Evolutionary conservation across 2,888 invertebrate species (phyloP).

Genomic region (Chloromyia formosa): DNA sequence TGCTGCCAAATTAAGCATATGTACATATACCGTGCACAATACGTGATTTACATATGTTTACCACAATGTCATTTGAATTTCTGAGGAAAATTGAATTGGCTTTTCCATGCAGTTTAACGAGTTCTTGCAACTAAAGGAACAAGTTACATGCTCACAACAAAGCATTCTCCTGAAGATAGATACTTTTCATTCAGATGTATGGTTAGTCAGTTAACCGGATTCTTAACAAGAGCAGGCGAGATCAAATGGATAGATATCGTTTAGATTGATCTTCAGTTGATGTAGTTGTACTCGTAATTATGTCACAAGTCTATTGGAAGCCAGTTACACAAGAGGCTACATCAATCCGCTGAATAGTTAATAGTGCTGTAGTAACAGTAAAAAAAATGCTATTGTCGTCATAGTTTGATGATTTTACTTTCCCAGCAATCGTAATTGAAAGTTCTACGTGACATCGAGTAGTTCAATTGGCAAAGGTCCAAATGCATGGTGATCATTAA

Average conservation of each 20-base stretch:
- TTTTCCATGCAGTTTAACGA: background rate
- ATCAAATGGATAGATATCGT: too few relatives aligned
- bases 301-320: constrained; percentile 21
- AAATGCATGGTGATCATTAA: background rate
- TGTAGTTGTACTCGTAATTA: too few relatives aligned
- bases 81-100: background rate
- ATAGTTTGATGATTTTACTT: constrained; percentile 13
- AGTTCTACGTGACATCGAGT: background rate
- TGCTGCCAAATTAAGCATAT: too few relatives aligned
- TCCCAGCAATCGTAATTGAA: constrained; percentile 17
- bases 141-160: background rate
- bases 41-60: background rate
- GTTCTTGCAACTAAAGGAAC: background rate
- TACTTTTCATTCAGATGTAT: constrained; percentile 1
- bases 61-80: background rate
- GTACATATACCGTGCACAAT: too few relatives aligned
- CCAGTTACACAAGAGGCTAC: constrained; percentile 21
- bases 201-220: constrained; percentile 15
- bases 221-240: constrained; percentile 5
- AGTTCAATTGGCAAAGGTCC: background rate
- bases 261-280: background rate
- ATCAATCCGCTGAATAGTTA: background rate
- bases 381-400: constrained; percentile 3
- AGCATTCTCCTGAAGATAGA: background rate
- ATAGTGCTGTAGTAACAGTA: background rate